phyloP scores from a whole-genome alignment of 2,797 vertebrate species.

The Characodon lateralis region DNA sequence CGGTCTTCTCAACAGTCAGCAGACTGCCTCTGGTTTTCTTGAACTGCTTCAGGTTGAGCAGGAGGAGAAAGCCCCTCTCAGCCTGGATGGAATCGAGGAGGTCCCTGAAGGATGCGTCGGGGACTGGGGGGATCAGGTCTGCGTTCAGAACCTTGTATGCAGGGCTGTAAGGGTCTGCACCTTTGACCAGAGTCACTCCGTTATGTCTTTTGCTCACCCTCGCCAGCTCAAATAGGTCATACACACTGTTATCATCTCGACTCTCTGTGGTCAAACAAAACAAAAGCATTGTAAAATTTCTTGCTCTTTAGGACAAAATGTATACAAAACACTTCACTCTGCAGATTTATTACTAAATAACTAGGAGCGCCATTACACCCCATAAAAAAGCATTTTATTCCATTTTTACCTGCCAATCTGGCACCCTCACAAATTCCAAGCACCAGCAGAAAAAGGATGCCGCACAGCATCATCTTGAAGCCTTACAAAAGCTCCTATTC shows the following conservation, averaged over 20 bases:
- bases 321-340: no score
- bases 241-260: conserved; percentile 91
- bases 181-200: conserved; percentile 91
- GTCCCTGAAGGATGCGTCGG: conserved; percentile 91
- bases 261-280: conserved; percentile 72
- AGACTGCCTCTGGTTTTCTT: conserved; percentile 90
- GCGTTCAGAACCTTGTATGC: conserved; percentile 94
- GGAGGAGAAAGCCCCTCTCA: conserved; percentile 93
- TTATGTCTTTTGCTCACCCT: conserved; percentile 83
- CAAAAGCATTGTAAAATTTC: neutral
- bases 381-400: neutral
- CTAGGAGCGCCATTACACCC: neutral
- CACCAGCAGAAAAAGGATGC: conserved; percentile 83
- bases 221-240: conserved; percentile 90
- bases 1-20: conserved; percentile 88
- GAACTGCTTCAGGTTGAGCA: conserved; percentile 91
- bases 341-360: neutral
- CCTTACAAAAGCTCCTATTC: conserved; percentile 43
- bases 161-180: conserved; percentile 89
- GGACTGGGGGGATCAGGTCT: conserved; percentile 88
- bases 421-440: conserved; percentile 78
- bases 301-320: neutral
- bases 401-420: conserved; percentile 87
- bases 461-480: conserved; percentile 81
- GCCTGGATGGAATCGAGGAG: conserved; percentile 91